Percentiles rank a stretch among this genome's conserved stretches.
Conservation (phyloP, 2,888 invertebrate species). For the Monoplex corrugatus region DNA sequence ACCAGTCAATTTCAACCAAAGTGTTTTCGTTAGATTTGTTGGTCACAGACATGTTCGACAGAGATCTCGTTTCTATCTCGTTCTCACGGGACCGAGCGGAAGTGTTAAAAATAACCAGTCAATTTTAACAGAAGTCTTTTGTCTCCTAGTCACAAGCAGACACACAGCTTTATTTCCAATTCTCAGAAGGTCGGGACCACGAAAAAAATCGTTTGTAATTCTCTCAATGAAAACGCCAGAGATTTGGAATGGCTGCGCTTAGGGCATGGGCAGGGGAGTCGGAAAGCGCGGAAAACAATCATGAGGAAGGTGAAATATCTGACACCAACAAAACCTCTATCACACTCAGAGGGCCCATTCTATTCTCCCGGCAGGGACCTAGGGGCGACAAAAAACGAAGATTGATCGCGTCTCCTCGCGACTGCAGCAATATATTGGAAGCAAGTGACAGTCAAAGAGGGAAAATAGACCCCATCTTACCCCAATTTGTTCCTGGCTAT, state of each 20-base stretch:
- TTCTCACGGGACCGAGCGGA: not conserved
- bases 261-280: not conserved
- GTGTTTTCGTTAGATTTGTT: not conserved
- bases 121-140: slow-evolving; percentile 19
- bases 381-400: slow-evolving; percentile 26
- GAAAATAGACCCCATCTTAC: slow-evolving; percentile 49
- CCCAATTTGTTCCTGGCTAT: slow-evolving; percentile 52
- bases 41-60: not conserved
- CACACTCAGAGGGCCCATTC: slow-evolving; percentile 28
- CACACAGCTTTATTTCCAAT: not conserved
- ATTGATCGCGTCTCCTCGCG: slow-evolving; percentile 41
- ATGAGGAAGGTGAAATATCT: slow-evolving; percentile 35
- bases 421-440: slow-evolving; percentile 49
- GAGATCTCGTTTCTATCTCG: not conserved
- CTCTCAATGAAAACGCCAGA: slow-evolving; percentile 12
- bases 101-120: slow-evolving; percentile 5
- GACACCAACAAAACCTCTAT: slow-evolving; percentile 45
- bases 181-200: not conserved
- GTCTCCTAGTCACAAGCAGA: not conserved
- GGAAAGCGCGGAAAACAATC: slow-evolving; percentile 28
- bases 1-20: too few relatives aligned
- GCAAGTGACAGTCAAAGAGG: slow-evolving; percentile 37
- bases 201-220: not conserved
- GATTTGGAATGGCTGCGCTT: not conserved
- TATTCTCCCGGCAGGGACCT: not conserved